phyloP scores from a whole-genome alignment of 2,888 invertebrate genomes.

The Halictus quadricinctus region DNA sequence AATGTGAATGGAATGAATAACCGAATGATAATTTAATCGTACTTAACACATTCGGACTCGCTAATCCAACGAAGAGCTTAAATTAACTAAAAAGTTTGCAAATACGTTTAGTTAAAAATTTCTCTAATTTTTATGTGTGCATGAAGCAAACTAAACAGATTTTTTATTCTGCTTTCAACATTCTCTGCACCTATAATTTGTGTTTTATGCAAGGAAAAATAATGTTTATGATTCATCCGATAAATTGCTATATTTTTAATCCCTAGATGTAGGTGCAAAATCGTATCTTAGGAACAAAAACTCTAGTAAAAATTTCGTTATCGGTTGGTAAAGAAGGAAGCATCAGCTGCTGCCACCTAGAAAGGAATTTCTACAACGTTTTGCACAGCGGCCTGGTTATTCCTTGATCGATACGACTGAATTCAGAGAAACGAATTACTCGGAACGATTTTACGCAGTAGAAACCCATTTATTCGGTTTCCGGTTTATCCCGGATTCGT shows the following conservation, averaged over 20 bases:
- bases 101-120: neutral
- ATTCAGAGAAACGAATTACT: constrained; percentile 21
- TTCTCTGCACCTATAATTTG: neutral
- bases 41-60: neutral
- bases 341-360: constrained; percentile 57
- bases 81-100: neutral
- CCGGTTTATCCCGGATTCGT: neutral
- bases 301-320: constrained; percentile 2
- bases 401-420: constrained; percentile 42
- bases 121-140: neutral
- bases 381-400: constrained; percentile 9
- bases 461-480: constrained; percentile 25
- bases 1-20: neutral
- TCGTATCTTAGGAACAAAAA: neutral
- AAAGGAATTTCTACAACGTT: constrained; percentile 25
- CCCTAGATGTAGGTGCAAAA: neutral
- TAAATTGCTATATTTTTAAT: neutral
- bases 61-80: neutral
- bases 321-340: constrained; percentile 60
- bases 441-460: neutral
- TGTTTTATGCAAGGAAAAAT: neutral
- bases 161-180: neutral
- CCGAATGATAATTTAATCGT: neutral
- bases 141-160: neutral
- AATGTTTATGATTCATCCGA: neutral